Evolutionary conservation across 2,888 invertebrate species (phyloP).

Genomic region (Erannis defoliaria): DNA sequence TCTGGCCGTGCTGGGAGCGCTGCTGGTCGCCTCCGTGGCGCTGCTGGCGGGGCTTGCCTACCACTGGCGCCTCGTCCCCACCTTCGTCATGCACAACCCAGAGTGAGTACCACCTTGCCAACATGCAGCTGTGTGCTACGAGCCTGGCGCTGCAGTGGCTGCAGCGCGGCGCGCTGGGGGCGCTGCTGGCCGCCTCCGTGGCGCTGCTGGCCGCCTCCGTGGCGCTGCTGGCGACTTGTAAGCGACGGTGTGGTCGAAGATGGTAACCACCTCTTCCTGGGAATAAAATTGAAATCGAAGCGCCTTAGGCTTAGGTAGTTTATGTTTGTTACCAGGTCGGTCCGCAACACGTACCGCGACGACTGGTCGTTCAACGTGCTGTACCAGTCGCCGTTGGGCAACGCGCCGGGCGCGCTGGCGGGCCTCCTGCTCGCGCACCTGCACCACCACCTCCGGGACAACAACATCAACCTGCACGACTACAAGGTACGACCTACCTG

Average conservation of each 20-base stretch:
- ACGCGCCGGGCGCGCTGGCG: constrained; percentile 74
- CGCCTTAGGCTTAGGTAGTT: too few species aligned
- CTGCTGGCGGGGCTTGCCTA: constrained; percentile 64
- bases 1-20: constrained; percentile 52
- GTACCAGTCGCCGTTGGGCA: constrained; percentile 80
- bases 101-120: constrained; percentile 57
- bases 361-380: constrained; percentile 74
- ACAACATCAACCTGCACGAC: constrained; percentile 42
- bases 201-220: constrained; percentile 42
- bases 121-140: too few species aligned
- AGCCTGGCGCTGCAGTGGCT: too few species aligned
- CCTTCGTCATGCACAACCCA: constrained; percentile 72
- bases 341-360: constrained; percentile 66
- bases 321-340: constrained; percentile 59
- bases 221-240: constrained; percentile 52
- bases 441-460: constrained; percentile 61
- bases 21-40: constrained; percentile 57
- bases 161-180: constrained; percentile 43
- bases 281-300: too few species aligned
- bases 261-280: too few species aligned
- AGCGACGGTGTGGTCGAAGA: too few species aligned
- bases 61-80: constrained; percentile 70
- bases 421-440: constrained; percentile 74
- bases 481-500: constrained; percentile 22
- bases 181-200: constrained; percentile 30